These are phyloP conservation scores for Hetaerina titia DNA, from an alignment of 2,888 invertebrate species.

Conservation along the genomic window DNA sequence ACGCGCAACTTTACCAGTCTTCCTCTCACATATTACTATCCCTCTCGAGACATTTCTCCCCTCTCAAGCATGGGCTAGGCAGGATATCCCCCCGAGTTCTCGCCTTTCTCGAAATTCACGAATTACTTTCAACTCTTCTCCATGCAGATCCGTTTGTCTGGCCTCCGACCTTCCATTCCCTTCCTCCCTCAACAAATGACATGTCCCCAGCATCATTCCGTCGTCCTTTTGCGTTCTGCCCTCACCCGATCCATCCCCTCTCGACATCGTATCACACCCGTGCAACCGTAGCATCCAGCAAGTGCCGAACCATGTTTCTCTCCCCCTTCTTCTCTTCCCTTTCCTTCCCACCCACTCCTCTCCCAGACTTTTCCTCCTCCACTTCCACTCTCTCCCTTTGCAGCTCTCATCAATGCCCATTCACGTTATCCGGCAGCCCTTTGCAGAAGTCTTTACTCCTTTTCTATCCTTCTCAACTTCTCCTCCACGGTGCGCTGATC, in stretches of 20 bases:
- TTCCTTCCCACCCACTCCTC: not conserved
- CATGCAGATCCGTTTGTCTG: not conserved
- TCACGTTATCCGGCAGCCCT: not conserved
- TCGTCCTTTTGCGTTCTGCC: not conserved
- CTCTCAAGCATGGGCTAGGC: no score
- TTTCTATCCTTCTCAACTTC: not conserved
- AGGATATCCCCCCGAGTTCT: no score
- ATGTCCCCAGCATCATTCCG: not conserved
- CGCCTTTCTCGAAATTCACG: no score
- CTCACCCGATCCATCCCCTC: not conserved
- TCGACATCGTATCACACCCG: not conserved
- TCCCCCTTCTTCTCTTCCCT: not conserved
- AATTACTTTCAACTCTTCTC: not conserved
- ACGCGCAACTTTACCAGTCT: no score
- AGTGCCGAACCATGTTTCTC: conserved; percentile 58
- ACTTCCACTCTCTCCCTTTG: not conserved
- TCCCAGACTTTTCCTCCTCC: not conserved
- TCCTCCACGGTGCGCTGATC: not conserved
- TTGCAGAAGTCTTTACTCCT: not conserved
- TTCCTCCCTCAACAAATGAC: not conserved
- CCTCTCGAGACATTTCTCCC: no score
- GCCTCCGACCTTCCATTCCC: not conserved
- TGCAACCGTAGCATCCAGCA: conserved; percentile 37
- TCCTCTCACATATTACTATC: no score
- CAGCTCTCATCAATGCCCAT: not conserved